Evolutionary conservation across 2,113 vertebrate species (phyloP).

Genomic region (Pungitius pungitius): DNA sequence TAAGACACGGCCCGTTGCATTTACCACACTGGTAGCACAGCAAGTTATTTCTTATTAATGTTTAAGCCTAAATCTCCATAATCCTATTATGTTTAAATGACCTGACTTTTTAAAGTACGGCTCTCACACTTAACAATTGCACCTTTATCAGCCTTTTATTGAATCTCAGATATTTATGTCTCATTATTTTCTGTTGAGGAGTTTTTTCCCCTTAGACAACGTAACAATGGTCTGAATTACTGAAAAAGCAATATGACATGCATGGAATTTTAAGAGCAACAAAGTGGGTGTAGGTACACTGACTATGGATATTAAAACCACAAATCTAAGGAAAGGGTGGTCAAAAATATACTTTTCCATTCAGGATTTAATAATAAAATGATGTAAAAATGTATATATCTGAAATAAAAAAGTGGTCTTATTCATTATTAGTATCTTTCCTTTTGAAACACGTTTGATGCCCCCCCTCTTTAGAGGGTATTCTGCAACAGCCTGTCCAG

Average conservation of each 20-base stretch:
- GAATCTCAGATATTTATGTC: background rate
- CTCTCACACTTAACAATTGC: background rate
- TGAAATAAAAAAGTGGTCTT: background rate
- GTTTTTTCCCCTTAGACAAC: background rate
- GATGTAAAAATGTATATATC: background rate
- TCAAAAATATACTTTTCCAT: background rate
- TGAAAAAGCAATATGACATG: background rate
- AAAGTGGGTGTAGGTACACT: background rate
- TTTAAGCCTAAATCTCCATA: no score
- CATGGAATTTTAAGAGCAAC: background rate
- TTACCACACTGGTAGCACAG: no score
- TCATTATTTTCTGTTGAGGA: background rate
- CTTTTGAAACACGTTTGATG: background rate
- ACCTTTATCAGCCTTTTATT: background rate
- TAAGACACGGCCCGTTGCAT: no score
- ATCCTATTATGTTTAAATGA: no score
- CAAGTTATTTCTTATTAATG: no score
- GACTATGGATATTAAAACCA: background rate
- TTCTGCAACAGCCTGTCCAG: slow-evolving; percentile 47
- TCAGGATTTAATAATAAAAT: background rate
- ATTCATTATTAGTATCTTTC: background rate
- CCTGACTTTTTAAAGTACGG: no score
- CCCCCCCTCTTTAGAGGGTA: slow-evolving; percentile 5
- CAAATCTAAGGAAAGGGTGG: background rate
- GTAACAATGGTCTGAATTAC: background rate